These are phyloP conservation scores for Clistopyga incitator DNA, from an alignment of 2,888 invertebrate species.

Conservation along the genomic window DNA sequence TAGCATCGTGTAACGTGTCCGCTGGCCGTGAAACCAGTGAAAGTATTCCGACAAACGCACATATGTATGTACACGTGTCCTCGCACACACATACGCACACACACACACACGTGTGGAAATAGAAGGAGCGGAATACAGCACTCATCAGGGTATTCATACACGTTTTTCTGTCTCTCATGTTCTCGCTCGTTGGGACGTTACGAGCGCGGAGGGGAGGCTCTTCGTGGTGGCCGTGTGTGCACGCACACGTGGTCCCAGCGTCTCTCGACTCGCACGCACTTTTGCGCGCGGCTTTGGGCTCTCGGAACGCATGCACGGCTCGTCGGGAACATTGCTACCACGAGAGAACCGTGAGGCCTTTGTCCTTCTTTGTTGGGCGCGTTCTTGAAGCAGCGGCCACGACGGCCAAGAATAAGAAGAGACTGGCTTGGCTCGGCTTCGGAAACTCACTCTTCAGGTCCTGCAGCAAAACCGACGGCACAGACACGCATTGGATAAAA, in stretches of 20 bases:
- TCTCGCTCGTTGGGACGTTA: slow-evolving; percentile 6
- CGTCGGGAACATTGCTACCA: slow-evolving; percentile 26
- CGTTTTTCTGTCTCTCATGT: slow-evolving; percentile 16
- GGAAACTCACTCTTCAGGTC: slow-evolving; percentile 53
- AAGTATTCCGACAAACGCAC: slow-evolving; percentile 76
- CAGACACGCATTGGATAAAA: slow-evolving; percentile 49
- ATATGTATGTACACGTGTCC: too few relatives aligned
- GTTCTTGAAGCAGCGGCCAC: slow-evolving; percentile 45
- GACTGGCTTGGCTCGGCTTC: slow-evolving; percentile 30
- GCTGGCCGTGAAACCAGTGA: slow-evolving; percentile 84
- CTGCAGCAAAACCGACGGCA: slow-evolving; percentile 32
- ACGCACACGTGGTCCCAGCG: slow-evolving; percentile 28
- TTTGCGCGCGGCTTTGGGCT: slow-evolving; percentile 6
- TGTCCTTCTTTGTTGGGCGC: slow-evolving; percentile 77
- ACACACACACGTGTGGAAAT: neutral
- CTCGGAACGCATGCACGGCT: slow-evolving; percentile 8
- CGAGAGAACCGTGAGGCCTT: slow-evolving; percentile 73
- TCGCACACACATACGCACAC: neutral
- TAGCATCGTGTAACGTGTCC: slow-evolving; percentile 82
- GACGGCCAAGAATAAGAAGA: slow-evolving; percentile 45
- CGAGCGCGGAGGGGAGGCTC: neutral
- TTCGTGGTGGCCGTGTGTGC: slow-evolving; percentile 42
- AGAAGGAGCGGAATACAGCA: slow-evolving; percentile 14
- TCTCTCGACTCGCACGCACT: slow-evolving; percentile 15
- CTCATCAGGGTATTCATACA: slow-evolving; percentile 3